These are phyloP conservation scores for Apaloderma vittatum DNA, from an alignment of 2,113 vertebrate species.

Conservation along the genomic window DNA sequence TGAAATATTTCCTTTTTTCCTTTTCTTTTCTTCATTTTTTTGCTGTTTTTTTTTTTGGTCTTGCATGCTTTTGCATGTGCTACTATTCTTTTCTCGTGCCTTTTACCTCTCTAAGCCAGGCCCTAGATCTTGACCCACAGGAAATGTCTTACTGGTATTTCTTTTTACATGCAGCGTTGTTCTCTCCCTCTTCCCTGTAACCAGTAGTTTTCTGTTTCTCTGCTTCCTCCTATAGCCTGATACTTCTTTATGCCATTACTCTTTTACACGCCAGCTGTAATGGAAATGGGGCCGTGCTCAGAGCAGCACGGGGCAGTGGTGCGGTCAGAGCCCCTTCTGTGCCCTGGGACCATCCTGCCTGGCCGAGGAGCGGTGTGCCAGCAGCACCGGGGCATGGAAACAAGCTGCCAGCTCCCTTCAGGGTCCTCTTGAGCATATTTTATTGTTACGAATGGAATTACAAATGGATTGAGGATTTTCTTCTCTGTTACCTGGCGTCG, in stretches of 20 bases:
- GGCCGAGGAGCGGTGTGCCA: neutral
- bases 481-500: neutral
- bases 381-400: neutral
- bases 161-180: neutral
- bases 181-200: neutral
- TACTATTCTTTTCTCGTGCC: neutral
- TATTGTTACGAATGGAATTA: neutral
- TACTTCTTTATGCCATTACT: neutral
- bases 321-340: neutral
- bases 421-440: neutral
- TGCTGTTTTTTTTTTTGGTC: neutral
- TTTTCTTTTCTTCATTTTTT: accelerated
- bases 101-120: neutral
- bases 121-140: neutral
- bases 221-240: neutral
- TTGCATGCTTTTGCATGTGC: constrained; percentile 33
- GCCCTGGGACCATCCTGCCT: neutral
- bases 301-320: accelerated
- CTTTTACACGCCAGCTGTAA: neutral
- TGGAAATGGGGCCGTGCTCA: neutral
- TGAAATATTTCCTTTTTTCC: neutral
- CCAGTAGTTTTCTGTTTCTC: neutral
- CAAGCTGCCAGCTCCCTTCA: neutral
- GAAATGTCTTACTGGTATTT: neutral
- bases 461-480: neutral